Percentiles rank a stretch among this genome's conserved stretches.
Evolutionary conservation across 2,888 invertebrate genomes (phyloP).

Genomic region (Phymatocera aterrima): DNA sequence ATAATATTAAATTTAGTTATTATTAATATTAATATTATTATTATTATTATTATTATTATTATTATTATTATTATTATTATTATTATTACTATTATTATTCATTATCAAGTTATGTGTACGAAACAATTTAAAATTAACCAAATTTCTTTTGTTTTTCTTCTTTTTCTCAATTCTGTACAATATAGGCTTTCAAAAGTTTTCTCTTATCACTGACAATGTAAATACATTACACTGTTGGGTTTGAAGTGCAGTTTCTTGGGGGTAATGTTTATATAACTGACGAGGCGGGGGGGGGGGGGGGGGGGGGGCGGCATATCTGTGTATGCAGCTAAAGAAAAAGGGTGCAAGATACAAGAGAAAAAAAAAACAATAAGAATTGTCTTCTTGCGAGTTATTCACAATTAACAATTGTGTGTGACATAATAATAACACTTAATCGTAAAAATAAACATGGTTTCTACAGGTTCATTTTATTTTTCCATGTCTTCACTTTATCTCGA

Average conservation of each 20-base stretch:
- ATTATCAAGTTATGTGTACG: conserved; percentile 54
- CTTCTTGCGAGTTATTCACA: neutral
- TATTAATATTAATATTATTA: conserved; percentile 57
- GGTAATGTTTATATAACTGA: conserved; percentile 60
- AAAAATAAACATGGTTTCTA: conserved; percentile 29
- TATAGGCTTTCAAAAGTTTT: conserved; percentile 68
- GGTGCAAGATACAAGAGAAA: conserved; percentile 45
- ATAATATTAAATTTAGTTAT: conserved; percentile 54
- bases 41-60: too few species aligned
- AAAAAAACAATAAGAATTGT: neutral
- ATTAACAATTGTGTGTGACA: too few species aligned
- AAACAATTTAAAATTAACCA: conserved; percentile 67
- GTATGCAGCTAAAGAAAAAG: conserved; percentile 56
- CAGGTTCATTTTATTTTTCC: too few species aligned
- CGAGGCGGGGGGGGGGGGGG: too few species aligned
- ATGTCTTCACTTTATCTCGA: neutral
- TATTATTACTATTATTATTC: conserved; percentile 56
- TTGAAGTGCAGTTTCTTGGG: conserved; percentile 54
- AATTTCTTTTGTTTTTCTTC: conserved; percentile 56
- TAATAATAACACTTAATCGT: neutral
- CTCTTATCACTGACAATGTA: conserved; percentile 67
- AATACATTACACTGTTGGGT: conserved; percentile 60
- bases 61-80: conserved; percentile 57
- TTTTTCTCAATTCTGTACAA: conserved; percentile 68
- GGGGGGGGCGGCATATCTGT: too few species aligned